phyloP scores from a whole-genome alignment of 1,140 invertebrate species.

The Drosophila ironensis region DNA sequence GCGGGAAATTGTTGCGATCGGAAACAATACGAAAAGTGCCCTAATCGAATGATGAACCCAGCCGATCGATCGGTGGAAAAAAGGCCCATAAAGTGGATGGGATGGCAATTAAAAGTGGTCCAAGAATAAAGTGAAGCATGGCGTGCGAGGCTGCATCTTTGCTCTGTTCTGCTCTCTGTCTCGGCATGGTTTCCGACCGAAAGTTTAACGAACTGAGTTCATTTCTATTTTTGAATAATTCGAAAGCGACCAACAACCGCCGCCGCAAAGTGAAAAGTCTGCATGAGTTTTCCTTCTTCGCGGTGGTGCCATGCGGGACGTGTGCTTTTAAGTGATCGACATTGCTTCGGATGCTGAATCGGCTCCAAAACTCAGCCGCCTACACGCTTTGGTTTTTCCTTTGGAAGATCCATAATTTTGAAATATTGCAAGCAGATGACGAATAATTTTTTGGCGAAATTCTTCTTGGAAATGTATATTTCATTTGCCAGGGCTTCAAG shows the following conservation, averaged over 20 bases:
- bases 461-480: constrained; percentile 23
- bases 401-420: constrained; percentile 49
- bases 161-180: no score
- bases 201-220: constrained; percentile 82
- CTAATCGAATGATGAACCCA: constrained; percentile 21
- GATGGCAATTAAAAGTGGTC: constrained; percentile 53
- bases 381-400: constrained; percentile 58
- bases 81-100: constrained; percentile 36
- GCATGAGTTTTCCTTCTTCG: constrained; percentile 56
- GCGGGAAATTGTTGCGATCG: constrained; percentile 11
- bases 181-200: constrained; percentile 66
- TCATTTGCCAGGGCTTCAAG: no score
- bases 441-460: constrained; percentile 14
- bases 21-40: constrained; percentile 23
- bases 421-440: constrained; percentile 50
- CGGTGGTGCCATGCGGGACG: constrained; percentile 47
- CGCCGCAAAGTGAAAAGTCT: constrained; percentile 70
- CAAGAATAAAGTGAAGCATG: constrained; percentile 36
- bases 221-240: constrained; percentile 82
- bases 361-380: constrained; percentile 16
- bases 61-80: constrained; percentile 24
- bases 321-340: constrained; percentile 54
- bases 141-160: constrained; percentile 29
- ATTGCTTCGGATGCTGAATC: background rate
- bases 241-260: constrained; percentile 56